A percentile compares a stretch with the other conserved stretches of the same genome.
phyloP scores from a whole-genome alignment of 2,888 invertebrate species.

The Pogonocherus hispidulus region DNA sequence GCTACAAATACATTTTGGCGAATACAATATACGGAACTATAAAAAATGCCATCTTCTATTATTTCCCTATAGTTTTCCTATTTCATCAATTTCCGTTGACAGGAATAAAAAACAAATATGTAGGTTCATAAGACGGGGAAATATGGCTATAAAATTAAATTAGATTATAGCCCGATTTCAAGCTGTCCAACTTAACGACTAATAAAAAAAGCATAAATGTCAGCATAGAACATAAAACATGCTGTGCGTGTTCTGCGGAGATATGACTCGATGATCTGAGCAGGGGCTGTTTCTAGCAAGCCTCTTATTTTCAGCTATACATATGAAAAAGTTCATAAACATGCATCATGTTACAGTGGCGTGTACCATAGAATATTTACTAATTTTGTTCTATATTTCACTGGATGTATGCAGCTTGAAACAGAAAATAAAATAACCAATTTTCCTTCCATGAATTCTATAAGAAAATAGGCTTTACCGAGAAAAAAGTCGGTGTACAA shows the following conservation, averaged over 20 bases:
- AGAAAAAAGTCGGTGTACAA: too few species aligned
- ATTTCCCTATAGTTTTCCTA: not conserved
- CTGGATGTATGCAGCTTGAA: too few species aligned
- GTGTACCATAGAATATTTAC: not conserved
- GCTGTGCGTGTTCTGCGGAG: slow-evolving; percentile 65
- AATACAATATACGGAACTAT: too few species aligned
- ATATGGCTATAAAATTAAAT: slow-evolving; percentile 53
- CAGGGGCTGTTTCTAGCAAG: slow-evolving; percentile 15
- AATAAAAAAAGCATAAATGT: slow-evolving; percentile 67
- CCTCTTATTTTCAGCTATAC: slow-evolving; percentile 26
- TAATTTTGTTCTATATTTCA: not conserved
- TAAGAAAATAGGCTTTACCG: too few species aligned
- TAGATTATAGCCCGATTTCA: slow-evolving; percentile 56
- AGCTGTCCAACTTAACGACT: slow-evolving; percentile 64
- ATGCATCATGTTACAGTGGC: slow-evolving; percentile 21
- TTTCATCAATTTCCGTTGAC: not conserved
- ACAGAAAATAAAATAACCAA: too few species aligned
- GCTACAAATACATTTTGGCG: too few species aligned
- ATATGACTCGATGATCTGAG: slow-evolving; percentile 60
- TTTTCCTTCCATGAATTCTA: too few species aligned
- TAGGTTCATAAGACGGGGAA: slow-evolving; percentile 24
- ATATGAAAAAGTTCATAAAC: slow-evolving; percentile 20
- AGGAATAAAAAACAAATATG: not conserved
- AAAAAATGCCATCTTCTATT: not conserved
- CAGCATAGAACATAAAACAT: slow-evolving; percentile 64